Conservation (phyloP, 2,113 vertebrate species). For the Neomonachus schauinslandi region DNA sequence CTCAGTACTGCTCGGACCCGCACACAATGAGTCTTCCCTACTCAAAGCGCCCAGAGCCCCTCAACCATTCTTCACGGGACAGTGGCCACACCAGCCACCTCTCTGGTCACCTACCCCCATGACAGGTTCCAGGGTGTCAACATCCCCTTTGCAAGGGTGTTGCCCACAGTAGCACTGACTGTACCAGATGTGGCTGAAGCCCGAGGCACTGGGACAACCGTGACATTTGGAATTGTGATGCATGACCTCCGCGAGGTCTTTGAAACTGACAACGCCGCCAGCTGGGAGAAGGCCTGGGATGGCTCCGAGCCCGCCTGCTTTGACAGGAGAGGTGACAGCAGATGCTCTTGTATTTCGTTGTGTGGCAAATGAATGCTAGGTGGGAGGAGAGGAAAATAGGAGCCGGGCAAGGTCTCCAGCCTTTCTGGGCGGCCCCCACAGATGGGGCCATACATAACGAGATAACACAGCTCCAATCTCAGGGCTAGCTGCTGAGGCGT, state of each 20-base stretch:
- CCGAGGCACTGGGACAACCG: accelerated
- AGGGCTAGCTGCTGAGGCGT: conserved; percentile 9
- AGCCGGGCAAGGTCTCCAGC: background rate
- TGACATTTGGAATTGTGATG: background rate
- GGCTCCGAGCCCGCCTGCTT: background rate
- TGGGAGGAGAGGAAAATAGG: conserved; percentile 44
- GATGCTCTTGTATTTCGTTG: conserved; percentile 48
- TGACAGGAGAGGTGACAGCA: conserved; percentile 41
- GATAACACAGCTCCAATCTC: conserved; percentile 21
- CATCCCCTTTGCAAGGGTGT: background rate
- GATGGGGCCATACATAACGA: background rate
- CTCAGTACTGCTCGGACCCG: too few species aligned
- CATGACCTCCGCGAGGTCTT: conserved; percentile 25
- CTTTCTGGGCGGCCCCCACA: background rate
- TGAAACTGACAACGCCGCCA: background rate
- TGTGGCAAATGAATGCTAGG: conserved; percentile 13
- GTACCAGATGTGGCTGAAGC: background rate
- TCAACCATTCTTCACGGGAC: background rate
- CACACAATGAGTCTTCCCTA: background rate
- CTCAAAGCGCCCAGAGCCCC: background rate
- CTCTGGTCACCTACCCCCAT: background rate
- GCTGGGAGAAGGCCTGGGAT: background rate
- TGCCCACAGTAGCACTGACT: background rate
- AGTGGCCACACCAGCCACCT: background rate
- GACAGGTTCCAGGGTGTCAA: background rate